Evolutionary conservation across 2,888 invertebrate genomes (phyloP), one percentile per base, ranked within the genome.

Genomic region (Cataglyphis livida): DNA sequence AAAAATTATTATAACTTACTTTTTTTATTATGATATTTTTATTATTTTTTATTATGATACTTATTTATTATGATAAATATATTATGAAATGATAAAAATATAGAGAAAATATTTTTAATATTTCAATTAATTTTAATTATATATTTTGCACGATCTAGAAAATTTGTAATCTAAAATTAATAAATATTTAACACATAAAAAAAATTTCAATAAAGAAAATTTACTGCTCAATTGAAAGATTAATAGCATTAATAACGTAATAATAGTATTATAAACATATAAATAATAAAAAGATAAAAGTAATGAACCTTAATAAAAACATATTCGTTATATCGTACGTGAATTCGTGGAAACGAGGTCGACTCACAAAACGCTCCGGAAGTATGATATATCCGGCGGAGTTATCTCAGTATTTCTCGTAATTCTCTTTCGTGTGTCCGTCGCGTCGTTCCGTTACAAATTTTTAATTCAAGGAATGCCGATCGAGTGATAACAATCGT

Each of bases 281-380:
- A 54, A 35, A 28, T 6, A 21, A 0, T 0, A 44, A 25, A 57
- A 28, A 41, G n/a, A 25, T 21, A n/a, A n/a, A 66, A 66, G 32
- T 51, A 44, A 54, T 12, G 15, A 66, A 15, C 0, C 12, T 82
- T 61, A 70, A 38, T 32, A 73, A 51, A 71, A 44, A n/a, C n/a
- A 3, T 68, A 28, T n/a, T 28, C 74, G 75, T 74, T 44, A 62
- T 35, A 78, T n/a, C 87, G 83, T 62, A 81, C 25, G 78, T 79
- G 70, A 65, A 21, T 82, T 70, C 7, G 15, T 15, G 9, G 32
- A 75, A 81, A 81, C 25, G 4, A 57, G 75, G 64, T 57, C 76
- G 65, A 0, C 6, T 25, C 48, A 70, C 73, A 21, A 61, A 61
- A 73, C n/a, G 25, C n/a, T 61, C 21, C 59, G 74, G 74, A 79